phyloP scores from a whole-genome alignment of 2,888 invertebrate species.

The Empis livida region DNA sequence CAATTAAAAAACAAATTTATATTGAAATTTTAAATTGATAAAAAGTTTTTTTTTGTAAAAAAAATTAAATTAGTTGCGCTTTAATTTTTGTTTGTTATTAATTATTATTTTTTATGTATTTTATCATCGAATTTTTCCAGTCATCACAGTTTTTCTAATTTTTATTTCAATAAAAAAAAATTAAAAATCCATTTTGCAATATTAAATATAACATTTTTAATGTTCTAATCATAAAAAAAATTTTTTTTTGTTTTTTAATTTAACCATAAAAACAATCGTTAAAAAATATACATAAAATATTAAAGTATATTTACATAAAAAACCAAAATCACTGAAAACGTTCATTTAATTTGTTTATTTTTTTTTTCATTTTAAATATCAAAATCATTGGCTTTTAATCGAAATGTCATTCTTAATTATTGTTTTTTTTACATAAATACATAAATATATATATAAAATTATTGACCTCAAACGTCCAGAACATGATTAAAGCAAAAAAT shows the following conservation, averaged over 20 bases:
- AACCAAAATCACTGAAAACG: slow-evolving; percentile 24
- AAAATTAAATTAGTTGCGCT: no score
- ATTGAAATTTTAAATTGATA: no score
- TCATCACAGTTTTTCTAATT: slow-evolving; percentile 14
- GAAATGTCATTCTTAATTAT: slow-evolving; percentile 1
- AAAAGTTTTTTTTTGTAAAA: no score
- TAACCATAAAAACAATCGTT: slow-evolving; percentile 8
- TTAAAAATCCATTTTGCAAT: slow-evolving; percentile 17
- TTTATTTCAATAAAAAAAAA: slow-evolving; percentile 12
- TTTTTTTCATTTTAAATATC: slow-evolving; percentile 2
- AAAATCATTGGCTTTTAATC: slow-evolving; percentile 4
- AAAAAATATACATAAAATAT: slow-evolving; percentile 11
- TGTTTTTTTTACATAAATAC: not conserved
- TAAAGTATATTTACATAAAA: no score
- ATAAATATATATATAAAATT: slow-evolving; percentile 7
- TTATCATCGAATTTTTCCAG: slow-evolving; percentile 4
- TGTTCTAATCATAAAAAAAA: slow-evolving; percentile 8
- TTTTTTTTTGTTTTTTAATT: not conserved
- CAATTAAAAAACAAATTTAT: no score
- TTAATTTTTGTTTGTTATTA: no score
- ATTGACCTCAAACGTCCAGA: not conserved
- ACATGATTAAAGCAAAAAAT: not conserved
- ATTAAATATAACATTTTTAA: slow-evolving; percentile 19
- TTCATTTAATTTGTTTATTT: slow-evolving; percentile 13
- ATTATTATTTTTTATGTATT: slow-evolving; percentile 1